phyloP scores from a whole-genome alignment of 1,140 invertebrate species.

The Antheraea mylitta region DNA sequence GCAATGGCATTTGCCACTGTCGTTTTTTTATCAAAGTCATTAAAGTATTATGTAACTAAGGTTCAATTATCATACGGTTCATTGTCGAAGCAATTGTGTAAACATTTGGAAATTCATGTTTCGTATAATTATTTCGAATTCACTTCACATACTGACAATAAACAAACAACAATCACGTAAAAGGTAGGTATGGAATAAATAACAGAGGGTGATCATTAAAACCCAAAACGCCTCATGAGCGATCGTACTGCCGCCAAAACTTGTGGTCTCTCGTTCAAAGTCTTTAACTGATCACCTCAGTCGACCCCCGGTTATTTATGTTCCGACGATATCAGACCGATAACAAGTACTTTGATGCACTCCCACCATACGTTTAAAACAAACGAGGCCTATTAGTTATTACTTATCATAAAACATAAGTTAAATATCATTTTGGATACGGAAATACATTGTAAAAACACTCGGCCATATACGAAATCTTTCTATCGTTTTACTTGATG shows the following conservation, averaged over 20 bases:
- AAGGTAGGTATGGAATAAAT: neutral
- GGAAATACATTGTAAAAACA: neutral
- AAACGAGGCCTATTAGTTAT: neutral
- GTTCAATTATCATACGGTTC: neutral
- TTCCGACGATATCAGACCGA: neutral
- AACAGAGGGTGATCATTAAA: neutral
- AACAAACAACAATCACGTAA: neutral
- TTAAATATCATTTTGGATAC: neutral
- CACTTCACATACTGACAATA: neutral
- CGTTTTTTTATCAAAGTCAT: no score
- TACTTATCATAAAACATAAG: slow-evolving; percentile 1
- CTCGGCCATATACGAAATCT: neutral
- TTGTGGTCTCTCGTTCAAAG: slow-evolving; percentile 2
- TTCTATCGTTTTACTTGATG: neutral
- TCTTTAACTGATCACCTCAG: slow-evolving; percentile 5
- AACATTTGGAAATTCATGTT: neutral
- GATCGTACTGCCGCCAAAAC: neutral
- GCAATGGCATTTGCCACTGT: no score
- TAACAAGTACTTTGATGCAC: slow-evolving; percentile 5
- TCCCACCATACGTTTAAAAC: neutral
- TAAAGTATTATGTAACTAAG: no score
- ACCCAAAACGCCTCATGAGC: neutral
- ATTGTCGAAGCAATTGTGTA: neutral
- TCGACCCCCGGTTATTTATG: slow-evolving; percentile 11
- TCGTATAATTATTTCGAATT: neutral